These are phyloP conservation scores for Alethe castanea DNA, from an alignment of 2,113 vertebrate species.

Conservation along the genomic window DNA sequence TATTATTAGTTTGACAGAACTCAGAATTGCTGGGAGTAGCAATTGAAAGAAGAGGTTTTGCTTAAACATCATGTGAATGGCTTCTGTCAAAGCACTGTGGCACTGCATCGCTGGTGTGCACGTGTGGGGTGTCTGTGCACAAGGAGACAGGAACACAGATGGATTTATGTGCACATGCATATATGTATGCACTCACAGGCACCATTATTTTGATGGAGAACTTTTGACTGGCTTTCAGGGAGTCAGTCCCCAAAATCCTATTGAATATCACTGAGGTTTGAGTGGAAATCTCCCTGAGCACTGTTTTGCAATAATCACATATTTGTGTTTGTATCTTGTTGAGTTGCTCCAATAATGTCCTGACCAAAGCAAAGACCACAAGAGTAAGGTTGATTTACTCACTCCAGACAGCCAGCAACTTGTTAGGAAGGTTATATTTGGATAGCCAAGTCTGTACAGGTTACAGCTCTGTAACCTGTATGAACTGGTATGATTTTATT, in stretches of 20 bases:
- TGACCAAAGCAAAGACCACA: background rate
- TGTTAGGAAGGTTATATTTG: background rate
- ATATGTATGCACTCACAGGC: background rate
- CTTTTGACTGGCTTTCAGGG: background rate
- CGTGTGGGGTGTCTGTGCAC: background rate
- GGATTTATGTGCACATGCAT: background rate
- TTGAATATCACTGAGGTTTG: background rate
- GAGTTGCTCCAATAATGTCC: background rate
- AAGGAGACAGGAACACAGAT: background rate
- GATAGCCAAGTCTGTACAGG: background rate
- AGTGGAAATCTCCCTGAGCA: background rate
- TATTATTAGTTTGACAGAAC: slow-evolving; percentile 59
- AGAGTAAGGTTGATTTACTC: background rate
- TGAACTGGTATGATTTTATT: background rate
- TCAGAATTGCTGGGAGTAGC: background rate
- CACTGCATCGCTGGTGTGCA: background rate
- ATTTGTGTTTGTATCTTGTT: background rate
- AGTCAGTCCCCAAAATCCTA: background rate
- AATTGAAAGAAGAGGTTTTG: slow-evolving; percentile 13
- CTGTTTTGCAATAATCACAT: background rate
- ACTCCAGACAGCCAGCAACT: background rate
- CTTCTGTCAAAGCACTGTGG: slow-evolving; percentile 6
- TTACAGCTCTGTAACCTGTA: background rate
- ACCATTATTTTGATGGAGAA: background rate
- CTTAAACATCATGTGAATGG: background rate